Conservation (phyloP, 1,140 invertebrate genomes). For the Polyergus mexicanus region DNA sequence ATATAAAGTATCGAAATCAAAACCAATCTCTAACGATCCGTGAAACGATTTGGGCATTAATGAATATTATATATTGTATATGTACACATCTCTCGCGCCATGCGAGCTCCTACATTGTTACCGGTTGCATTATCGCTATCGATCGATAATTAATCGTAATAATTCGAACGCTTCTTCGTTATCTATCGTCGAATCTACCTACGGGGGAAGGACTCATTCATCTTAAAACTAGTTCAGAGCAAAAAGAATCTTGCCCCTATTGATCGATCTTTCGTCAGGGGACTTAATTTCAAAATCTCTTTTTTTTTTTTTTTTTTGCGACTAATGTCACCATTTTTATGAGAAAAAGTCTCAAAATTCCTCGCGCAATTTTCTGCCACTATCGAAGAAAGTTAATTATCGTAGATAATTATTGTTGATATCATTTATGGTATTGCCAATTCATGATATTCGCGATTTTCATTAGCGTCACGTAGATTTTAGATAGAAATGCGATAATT, state of each 20-base stretch:
- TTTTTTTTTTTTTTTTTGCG: neutral
- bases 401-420: neutral
- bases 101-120: constrained; percentile 44
- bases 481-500: constrained; percentile 44
- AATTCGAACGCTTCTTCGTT: constrained; percentile 48
- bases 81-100: constrained; percentile 27
- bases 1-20: neutral
- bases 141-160: constrained; percentile 48
- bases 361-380: constrained; percentile 16
- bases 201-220: constrained; percentile 23
- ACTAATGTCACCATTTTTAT: constrained; percentile 4
- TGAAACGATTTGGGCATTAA: constrained; percentile 22
- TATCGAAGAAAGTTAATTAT: constrained; percentile 25
- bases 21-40: constrained; percentile 13
- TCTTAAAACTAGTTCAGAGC: constrained; percentile 65
- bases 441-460: constrained; percentile 14
- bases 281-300: constrained; percentile 32
- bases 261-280: constrained; percentile 8
- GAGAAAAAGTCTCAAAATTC: constrained; percentile 17
- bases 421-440: constrained; percentile 6
- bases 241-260: constrained; percentile 62
- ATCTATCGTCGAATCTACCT: constrained; percentile 59
- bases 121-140: constrained; percentile 36
- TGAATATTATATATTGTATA: constrained; percentile 31
- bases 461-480: neutral